phyloP scores from a whole-genome alignment of 2,888 invertebrate genomes.

The Coleophora deauratella region DNA sequence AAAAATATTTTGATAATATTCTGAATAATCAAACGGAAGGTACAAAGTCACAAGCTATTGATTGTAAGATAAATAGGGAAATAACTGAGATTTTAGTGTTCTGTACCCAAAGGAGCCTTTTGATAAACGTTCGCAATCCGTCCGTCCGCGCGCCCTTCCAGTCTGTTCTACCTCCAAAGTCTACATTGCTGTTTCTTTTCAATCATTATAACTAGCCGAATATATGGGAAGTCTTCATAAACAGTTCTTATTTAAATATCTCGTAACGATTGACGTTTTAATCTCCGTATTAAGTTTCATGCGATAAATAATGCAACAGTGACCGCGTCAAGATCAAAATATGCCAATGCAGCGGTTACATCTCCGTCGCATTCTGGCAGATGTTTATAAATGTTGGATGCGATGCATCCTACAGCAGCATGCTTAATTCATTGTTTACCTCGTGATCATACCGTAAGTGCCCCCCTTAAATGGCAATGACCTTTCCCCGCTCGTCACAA shows the following conservation, averaged over 20 bases:
- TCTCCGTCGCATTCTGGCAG: constrained; percentile 31
- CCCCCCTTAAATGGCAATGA: constrained; percentile 13
- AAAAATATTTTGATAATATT: background rate
- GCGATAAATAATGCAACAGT: background rate
- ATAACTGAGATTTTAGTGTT: too few relatives aligned
- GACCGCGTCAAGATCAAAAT: constrained; percentile 1
- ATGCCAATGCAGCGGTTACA: constrained; percentile 10
- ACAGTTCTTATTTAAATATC: too few relatives aligned
- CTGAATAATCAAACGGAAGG: constrained; percentile 3
- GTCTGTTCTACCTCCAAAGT: too few relatives aligned
- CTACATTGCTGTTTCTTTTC: too few relatives aligned
- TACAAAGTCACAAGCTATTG: constrained; percentile 50
- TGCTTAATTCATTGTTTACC: constrained; percentile 51
- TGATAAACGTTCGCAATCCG: too few relatives aligned
- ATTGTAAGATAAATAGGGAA: too few relatives aligned
- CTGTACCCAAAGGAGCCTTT: too few relatives aligned
- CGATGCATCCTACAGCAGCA: constrained; percentile 24
- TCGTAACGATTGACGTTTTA: too few relatives aligned
- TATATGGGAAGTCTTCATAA: too few relatives aligned
- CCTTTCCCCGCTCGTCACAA: constrained; percentile 7
- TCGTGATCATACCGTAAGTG: background rate
- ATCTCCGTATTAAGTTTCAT: too few relatives aligned
- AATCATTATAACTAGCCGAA: too few relatives aligned
- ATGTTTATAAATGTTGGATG: constrained; percentile 51
- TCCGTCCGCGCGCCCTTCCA: too few relatives aligned